Base-by-base conservation (phyloP, 2,888 invertebrate species). In the Agrotis clavis region DNA sequence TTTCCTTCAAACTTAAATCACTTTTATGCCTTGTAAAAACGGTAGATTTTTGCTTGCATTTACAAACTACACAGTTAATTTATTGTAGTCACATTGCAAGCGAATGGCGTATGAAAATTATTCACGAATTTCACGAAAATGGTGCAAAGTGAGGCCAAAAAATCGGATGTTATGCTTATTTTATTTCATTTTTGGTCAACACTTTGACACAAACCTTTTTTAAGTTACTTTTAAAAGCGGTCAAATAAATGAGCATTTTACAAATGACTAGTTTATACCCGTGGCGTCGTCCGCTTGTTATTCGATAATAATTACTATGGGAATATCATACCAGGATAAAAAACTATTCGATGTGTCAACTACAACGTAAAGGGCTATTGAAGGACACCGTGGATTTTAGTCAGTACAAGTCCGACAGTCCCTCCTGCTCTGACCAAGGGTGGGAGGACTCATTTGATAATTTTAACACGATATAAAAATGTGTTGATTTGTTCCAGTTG, bases 81-180 rank as follows among this genome's bases (percentile, higher is more conserved):
- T 81, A 78, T 81, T 81, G 53, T 16, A 50, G 77, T 81, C 64
- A 48, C 64, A 81, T 61, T 62, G 81, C 18, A 57, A 69, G 77
- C 81, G 69, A 50, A 0, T 57, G n/a, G 56, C 61, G 81, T 11
- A 11, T 81, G 13, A 65, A 69, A 30, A 76, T 65, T 76, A 81
- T 76, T 76, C 45, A 60, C 30, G 14, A 51, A 41, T 18, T 67
- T n/a, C n/a, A 68, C 21, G 4, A 64, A 76, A 81, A 21, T 62
- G 56, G 66, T 30, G 51, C 13, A 45, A 1, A 1, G 9, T 11
- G 54, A n/a, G 80, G 80, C 50, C 41, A 66, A 74, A 30, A 48
- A 74, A 30, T 80, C 35, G 25, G 54, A 74, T 57, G 41, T 60
- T 60, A 6, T 47, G n/a, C 48, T 51, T 61, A 48, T 79, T 74